Evolutionary conservation across 2,888 invertebrate genomes (phyloP), one percentile per base, ranked within the genome.

Genomic region (Xanthostigma xanthostigma): DNA sequence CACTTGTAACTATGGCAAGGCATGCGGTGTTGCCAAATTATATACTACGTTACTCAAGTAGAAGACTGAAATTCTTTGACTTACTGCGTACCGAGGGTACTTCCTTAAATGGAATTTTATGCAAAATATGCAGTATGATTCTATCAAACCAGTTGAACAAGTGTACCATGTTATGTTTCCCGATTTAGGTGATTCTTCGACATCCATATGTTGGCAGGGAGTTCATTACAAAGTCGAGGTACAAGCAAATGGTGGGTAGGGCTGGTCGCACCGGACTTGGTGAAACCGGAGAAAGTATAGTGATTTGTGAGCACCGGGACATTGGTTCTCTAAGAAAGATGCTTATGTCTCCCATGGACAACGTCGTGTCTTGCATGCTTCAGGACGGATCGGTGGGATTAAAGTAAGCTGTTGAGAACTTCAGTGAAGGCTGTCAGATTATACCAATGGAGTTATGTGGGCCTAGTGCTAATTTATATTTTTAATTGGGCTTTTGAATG

Each of bases 241-340:
- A 97, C 67, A 85, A 92, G 53, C 97, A 97, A 76, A 97, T 97
- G 96, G 79, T 81, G 47, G 96, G 96, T 2, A 72, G 96, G 46
- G 96, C 96, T 6, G 96, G 96, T 0, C 75, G 96, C 51, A 88
- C 94, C 1, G 95, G 95, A 1, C 73, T 90, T 54, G 84, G 85
- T 36, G 75, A 79, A 46, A 71, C 75, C 9, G 92, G 91, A 38
- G 94, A 95, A 61, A 92, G 93, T 62, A 84, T 93, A 61, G 69
- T 93, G n/a, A 79, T 95, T 38, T 81, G 84, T 57, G 72, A 75
- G 48, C 65, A 65, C 34, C 64, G 66, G 36, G 86, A 88, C 56
- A 66, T 76, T 51, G 57, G 62, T 2, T 74, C 73, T 60, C 76
- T 78, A 6, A 73, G 66, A 53, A 68, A 71, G 55, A 69, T 78